Evolutionary conservation across 2,797 vertebrate genomes (phyloP).

Genomic region (Dermochelys coriacea): DNA sequence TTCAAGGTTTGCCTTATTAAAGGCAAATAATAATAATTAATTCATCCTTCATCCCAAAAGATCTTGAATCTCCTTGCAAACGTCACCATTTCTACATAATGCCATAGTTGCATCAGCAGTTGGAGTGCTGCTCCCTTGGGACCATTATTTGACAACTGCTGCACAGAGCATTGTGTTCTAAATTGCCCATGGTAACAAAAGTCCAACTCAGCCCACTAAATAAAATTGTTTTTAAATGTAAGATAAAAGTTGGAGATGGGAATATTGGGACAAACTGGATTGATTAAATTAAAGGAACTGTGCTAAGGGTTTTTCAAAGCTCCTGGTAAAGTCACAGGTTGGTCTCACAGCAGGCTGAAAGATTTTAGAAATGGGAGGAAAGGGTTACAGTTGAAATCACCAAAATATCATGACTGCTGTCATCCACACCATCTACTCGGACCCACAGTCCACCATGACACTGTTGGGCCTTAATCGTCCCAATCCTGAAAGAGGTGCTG

Average conservation of each 20-base stretch:
- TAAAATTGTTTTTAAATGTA: slow-evolving; percentile 38
- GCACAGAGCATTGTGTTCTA: slow-evolving; percentile 13
- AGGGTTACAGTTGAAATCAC: slow-evolving; percentile 19
- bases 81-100: neutral
- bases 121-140: slow-evolving; percentile 49
- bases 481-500: neutral
- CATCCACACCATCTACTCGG: neutral
- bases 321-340: slow-evolving; percentile 62
- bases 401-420: neutral
- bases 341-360: slow-evolving; percentile 66
- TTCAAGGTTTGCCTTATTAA: slow-evolving; percentile 25
- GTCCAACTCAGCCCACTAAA: slow-evolving; percentile 44
- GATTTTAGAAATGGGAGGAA: slow-evolving; percentile 48
- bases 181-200: slow-evolving; percentile 53
- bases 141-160: slow-evolving; percentile 43
- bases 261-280: slow-evolving; percentile 44
- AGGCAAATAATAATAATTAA: slow-evolving; percentile 25
- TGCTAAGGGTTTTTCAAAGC: slow-evolving; percentile 63
- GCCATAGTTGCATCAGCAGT: slow-evolving; percentile 20
- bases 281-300: slow-evolving; percentile 61
- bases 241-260: neutral
- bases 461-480: neutral
- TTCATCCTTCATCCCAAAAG: slow-evolving; percentile 16
- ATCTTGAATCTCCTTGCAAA: slow-evolving; percentile 22
- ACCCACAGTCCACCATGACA: neutral